Evolutionary conservation across 1,140 invertebrate species (phyloP).

Genomic region (Drosophila takahashii): DNA sequence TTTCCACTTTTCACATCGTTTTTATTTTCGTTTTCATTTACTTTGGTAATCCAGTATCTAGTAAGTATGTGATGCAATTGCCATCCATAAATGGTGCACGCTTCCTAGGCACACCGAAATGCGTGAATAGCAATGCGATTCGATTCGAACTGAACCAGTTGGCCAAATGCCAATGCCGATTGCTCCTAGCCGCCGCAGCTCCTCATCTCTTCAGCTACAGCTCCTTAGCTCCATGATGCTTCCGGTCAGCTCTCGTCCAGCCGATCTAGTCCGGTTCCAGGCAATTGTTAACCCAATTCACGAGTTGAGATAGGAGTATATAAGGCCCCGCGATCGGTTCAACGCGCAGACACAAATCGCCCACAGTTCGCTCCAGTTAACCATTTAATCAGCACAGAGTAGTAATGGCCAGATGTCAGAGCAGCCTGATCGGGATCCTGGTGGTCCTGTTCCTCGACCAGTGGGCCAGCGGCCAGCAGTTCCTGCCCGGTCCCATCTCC

Average conservation of each 20-base stretch:
- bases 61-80: conserved; percentile 62
- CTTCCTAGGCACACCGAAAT: conserved; percentile 67
- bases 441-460: conserved; percentile 24
- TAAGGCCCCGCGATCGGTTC: conserved; percentile 33
- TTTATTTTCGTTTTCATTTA: conserved; percentile 17
- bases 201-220: background rate
- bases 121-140: conserved; percentile 38
- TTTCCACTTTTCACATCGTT: conserved; percentile 33
- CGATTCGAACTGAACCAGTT: conserved; percentile 66
- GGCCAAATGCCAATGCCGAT: conserved; percentile 79
- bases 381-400: background rate
- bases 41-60: conserved; percentile 7
- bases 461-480: conserved; percentile 22
- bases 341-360: conserved; percentile 54
- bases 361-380: conserved; percentile 29
- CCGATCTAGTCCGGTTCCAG: conserved; percentile 28
- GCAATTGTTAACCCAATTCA: conserved; percentile 67
- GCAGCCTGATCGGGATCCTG: conserved; percentile 17
- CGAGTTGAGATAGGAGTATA: conserved; percentile 37
- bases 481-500: conserved; percentile 9
- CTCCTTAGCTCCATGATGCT: conserved; percentile 5
- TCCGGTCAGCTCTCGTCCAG: conserved; percentile 31
- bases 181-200: conserved; percentile 28
- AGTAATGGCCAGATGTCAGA: conserved; percentile 34
- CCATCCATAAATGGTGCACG: conserved; percentile 67